Percentiles rank a stretch among this genome's conserved stretches.
Conservation (phyloP, 2,888 invertebrate genomes). For the Pseudococcus longispinus region DNA sequence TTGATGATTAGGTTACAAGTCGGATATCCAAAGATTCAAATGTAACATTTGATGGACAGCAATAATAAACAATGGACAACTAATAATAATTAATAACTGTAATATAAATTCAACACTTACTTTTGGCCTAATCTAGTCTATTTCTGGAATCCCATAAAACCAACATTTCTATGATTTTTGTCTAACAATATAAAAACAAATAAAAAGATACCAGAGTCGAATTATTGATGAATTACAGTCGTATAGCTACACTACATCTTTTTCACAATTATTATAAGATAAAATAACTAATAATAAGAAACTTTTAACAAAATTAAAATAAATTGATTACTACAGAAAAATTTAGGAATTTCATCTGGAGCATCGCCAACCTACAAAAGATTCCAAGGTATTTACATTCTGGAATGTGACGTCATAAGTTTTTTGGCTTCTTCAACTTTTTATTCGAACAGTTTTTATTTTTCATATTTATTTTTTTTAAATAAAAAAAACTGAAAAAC, state of each 20-base stretch:
- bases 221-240: neutral
- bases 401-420: neutral
- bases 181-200: neutral
- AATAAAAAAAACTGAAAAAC: neutral
- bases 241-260: neutral
- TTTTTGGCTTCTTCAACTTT: neutral
- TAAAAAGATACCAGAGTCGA: neutral
- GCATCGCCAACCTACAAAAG: neutral
- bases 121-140: neutral
- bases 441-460: neutral
- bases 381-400: neutral
- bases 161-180: neutral
- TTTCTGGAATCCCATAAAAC: neutral
- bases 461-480: neutral
- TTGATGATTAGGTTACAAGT: neutral
- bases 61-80: neutral
- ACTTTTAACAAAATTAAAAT: neutral
- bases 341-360: neutral
- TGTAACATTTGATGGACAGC: neutral
- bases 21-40: neutral
- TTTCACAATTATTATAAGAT: neutral
- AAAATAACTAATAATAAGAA: neutral
- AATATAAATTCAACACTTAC: slow-evolving; percentile 21
- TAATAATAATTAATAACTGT: neutral
- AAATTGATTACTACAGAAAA: neutral